Base-by-base conservation (phyloP, 2,113 vertebrate genomes). In the Sclerurus mexicanus region DNA sequence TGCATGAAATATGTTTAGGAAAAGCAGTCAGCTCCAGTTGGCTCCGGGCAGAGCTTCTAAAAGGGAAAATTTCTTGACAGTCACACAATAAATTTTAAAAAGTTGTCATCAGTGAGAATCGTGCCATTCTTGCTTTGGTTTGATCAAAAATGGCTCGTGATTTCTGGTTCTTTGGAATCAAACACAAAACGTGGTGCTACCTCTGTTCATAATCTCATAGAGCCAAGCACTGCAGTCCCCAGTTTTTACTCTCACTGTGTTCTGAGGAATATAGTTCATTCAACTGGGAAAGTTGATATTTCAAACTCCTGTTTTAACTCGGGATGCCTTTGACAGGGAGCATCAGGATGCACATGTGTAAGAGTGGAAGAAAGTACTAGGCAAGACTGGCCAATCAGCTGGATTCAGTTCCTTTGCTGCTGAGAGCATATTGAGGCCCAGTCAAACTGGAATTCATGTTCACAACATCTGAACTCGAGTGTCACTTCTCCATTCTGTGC, bases 11-110 rank as follows among this genome's bases (percentile, higher is more conserved):
- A 28, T 18, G 27, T 55, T 75, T 62, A 76, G 64, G 69, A 89
- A 89, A 89, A 85, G 55, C 42, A 64, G 40, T 56, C 59, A 74
- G 40, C 27, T 94, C 77, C 85, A 89, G 47, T 18, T 95, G 85
- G 73, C 74, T 87, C 69, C 50, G 55, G 68, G 17, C 69, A 94
- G 42, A 91, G 37, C 46, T 81, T 91, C 69, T 53, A 74, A 89
- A 87, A 87, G 59, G 62, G 59, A 46, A 74, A 80, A 80, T 58
- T 64, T 77, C 63, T 93, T 80, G 85, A 87, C 73, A 89, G 31
- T 46, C 49, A 69, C 28, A 47, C 73, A 80, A 84, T 60, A 69
- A 67, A 56, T 89, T 80, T 95, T 9, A 27, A 73, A 64, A 91
- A 64, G 33, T 84, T 86, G 63, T 69, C 53, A 42, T 42, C 23